Base-by-base conservation (phyloP, 2,113 vertebrate species). In the Cottus gobio region DNA sequence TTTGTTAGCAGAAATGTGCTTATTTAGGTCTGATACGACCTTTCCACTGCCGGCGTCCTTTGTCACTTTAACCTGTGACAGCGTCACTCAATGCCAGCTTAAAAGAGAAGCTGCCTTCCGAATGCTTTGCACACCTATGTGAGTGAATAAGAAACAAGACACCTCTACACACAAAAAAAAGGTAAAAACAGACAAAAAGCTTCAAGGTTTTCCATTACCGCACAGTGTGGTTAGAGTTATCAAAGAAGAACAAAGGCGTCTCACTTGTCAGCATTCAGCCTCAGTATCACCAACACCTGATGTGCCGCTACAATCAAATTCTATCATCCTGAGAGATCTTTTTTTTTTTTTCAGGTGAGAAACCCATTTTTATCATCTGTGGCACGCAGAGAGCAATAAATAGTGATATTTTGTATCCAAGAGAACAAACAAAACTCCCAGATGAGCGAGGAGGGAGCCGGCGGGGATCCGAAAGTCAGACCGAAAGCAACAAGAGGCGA, bases 381-480 rank as follows among this genome's bases (percentile, higher is more conserved):
- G 8, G 42, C 60, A 36, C 10, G 28, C 6, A 30, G 71, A 70
- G 30, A 75, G 39, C 16, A 71, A 70, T 31, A 62, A 64, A 77
- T 34, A 77, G 63, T 1, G 22, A 75, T 77, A 69, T 76, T 71
- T 26, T 77, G 28, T 7, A 44, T 37, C 44, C 57, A 62, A 50
- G 52, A 70, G 26, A 79, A 79, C 7, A 42, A 63, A 58, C 54
- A 37, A 52, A 28, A 20, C 34, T 67, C 65, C 31, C 36, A 12
- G 18, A 7, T 52, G 70, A 61, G 46, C 0, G 5, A 13, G 18
- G 54, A 61, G 48, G 28, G 54, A 54, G 42, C 63, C 13, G 10
- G 67, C 30, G 46, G 60, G 68, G 34, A 70, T 62, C n/a, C 52
- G 42, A 65, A 36, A 69, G 82, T 30, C 74, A 76, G 31, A 63